Conservation (phyloP, 2,888 invertebrate species). For the Caenorhabditis zanzibari region DNA sequence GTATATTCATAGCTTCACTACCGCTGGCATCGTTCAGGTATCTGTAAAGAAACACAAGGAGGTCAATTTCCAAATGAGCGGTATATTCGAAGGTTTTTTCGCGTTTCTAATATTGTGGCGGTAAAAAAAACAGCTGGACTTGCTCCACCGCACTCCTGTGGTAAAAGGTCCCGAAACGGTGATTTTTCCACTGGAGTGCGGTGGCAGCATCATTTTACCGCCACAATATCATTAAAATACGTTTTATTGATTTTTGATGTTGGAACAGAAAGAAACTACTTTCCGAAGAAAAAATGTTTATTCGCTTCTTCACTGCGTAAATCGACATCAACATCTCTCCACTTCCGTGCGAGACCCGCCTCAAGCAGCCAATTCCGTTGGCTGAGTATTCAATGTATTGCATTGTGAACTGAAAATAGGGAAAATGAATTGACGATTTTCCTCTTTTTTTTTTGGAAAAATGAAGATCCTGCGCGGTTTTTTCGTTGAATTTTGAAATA, state of each 20-base stretch:
- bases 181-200: not conserved
- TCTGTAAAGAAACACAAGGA: slow-evolving; percentile 3
- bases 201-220: too few species aligned
- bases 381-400: slow-evolving; percentile 65
- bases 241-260: not conserved
- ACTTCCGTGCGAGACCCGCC: slow-evolving; percentile 49
- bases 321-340: slow-evolving; percentile 24
- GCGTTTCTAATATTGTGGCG: too few species aligned
- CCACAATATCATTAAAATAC: too few species aligned
- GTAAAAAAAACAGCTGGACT: too few species aligned
- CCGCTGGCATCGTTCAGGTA: slow-evolving; percentile 13
- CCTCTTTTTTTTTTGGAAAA: slow-evolving; percentile 44
- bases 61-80: not conserved
- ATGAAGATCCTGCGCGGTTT: not conserved
- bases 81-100: too few species aligned
- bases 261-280: not conserved
- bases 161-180: not conserved
- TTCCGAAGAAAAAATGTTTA: not conserved
- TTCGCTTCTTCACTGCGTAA: slow-evolving; percentile 39
- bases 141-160: too few species aligned
- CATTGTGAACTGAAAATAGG: slow-evolving; percentile 28
- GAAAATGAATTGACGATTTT: slow-evolving; percentile 41
- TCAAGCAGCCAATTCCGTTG: slow-evolving; percentile 50
- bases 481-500: not conserved
- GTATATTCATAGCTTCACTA: slow-evolving; percentile 27